phyloP scores from a whole-genome alignment of 1,140 invertebrate genomes.

The Drosophila nigromelanica region DNA sequence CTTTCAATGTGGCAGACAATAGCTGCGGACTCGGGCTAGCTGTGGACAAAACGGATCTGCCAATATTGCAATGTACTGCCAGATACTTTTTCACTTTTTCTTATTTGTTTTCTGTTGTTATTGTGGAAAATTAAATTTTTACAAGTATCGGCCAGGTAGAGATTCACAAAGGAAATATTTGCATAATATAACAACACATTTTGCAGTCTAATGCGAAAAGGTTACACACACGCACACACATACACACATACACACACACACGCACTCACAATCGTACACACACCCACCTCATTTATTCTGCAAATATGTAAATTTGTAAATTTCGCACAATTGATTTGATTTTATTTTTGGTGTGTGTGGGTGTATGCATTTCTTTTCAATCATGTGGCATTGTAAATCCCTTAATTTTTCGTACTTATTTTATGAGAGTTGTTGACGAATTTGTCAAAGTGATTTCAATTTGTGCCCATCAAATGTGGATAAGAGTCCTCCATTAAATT shows the following conservation, averaged over 20 bases:
- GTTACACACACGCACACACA: conserved; percentile 36
- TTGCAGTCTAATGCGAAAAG: conserved; percentile 38
- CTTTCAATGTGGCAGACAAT: conserved; percentile 65
- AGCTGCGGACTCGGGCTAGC: conserved; percentile 17
- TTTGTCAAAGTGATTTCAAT: conserved; percentile 64
- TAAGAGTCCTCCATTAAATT: conserved; percentile 7
- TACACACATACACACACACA: conserved; percentile 26
- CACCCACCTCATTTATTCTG: conserved; percentile 57
- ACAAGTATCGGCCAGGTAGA: conserved; percentile 32
- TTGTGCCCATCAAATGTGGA: conserved; percentile 60
- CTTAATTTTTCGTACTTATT: conserved; percentile 53
- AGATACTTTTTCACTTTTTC: conserved; percentile 1
- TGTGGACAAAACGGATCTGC: conserved; percentile 61
- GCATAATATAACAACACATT: conserved; percentile 68
- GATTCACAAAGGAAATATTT: conserved; percentile 57
- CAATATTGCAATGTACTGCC: conserved; percentile 64
- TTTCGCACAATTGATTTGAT: conserved; percentile 67
- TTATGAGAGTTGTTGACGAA: conserved; percentile 62
- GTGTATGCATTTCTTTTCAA: conserved; percentile 46
- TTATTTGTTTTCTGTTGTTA: background rate
- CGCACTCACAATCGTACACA: conserved; percentile 13
- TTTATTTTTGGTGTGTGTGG: conserved; percentile 41
- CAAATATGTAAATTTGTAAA: conserved; percentile 63
- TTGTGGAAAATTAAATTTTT: conserved; percentile 37
- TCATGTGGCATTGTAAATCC: conserved; percentile 61